Evolutionary conservation across 2,888 invertebrate genomes (phyloP), one percentile per base, ranked within the genome.

Genomic region (Nymphalis urticae): DNA sequence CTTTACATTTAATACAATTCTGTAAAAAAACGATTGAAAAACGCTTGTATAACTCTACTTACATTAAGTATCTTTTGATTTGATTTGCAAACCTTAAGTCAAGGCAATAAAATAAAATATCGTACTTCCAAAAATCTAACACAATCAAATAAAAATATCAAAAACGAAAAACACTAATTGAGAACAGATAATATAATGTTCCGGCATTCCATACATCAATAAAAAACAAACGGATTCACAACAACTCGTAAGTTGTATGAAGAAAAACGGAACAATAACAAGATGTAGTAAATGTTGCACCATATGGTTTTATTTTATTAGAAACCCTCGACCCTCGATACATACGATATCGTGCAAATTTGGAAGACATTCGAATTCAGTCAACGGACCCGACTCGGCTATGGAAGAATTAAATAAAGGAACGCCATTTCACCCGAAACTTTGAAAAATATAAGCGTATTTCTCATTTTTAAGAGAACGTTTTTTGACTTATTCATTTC

Each of bases 291-390:
- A 71, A 68, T 65, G 56, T 60, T 69, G 69, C 66, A 71, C 79
- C 82, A 83, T 82, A 76, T 79, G 79, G 78, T 74, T 76, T 79
- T 80, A 79, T 81, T 84, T 82, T 85, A 85, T 84, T 85, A 80
- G 76, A 77, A 78, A 79, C 73, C 75, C 73, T 75, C 76, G 75
- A 79, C 73, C 75, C 73, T 75, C 76, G 75, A 73, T 74, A 76
- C 76, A 74, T 47, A 53, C 68, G 68, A 56, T 62, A 68, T 58
- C 67, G 68, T 72, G 62, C 68, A 58, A 66, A 71, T 74, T 75
- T 73, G 62, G 72, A 63, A 71, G 60, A 71, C 76, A 76, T 79
- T 79, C 74, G 74, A 77, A 80, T 79, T 77, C 77, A 77, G 75
- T 62, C 66, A 72, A 66, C 75, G 70, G 51, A 69, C 68, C 61